A percentile compares a stretch with the other conserved stretches of the same genome.
phyloP scores from a whole-genome alignment of 2,113 vertebrate species.

The Boulengeromyrus knoepffleri region DNA sequence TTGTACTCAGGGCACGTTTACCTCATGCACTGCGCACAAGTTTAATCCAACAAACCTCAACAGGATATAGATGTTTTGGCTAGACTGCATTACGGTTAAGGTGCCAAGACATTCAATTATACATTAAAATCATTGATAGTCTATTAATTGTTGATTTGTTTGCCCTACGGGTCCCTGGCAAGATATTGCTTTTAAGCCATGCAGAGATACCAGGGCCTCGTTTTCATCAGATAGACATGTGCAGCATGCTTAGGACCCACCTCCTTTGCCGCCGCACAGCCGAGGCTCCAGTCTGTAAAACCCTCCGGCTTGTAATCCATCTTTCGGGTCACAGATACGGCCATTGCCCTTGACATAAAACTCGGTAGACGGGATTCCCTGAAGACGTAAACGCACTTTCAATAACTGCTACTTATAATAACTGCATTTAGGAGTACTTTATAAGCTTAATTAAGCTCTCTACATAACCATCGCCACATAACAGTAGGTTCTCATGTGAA shows the following conservation, averaged over 20 bases:
- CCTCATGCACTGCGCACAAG: not conserved
- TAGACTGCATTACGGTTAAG: not conserved
- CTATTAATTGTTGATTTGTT: not conserved
- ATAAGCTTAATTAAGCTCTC: not conserved
- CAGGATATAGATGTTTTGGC: not conserved
- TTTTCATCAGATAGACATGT: not conserved
- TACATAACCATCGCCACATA: not conserved
- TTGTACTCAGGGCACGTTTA: not conserved
- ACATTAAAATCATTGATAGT: not conserved
- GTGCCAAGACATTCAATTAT: not conserved
- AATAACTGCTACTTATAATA: too few species aligned
- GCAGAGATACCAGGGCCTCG: not conserved
- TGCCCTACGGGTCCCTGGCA: not conserved
- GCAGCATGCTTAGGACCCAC: slow-evolving; percentile 39
- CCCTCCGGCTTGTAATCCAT: slow-evolving; percentile 60
- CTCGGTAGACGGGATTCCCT: slow-evolving; percentile 59
- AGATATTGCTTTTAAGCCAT: not conserved
- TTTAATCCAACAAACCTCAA: not conserved
- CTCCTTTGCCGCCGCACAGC: slow-evolving; percentile 88
- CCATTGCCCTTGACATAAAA: slow-evolving; percentile 76
- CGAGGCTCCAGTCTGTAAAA: slow-evolving; percentile 80
- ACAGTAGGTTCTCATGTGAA: not conserved
- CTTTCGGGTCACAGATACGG: slow-evolving; percentile 28
- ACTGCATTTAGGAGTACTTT: not conserved
- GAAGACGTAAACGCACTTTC: not conserved